phyloP scores from a whole-genome alignment of 2,888 invertebrate species.

The Falcaria lacertinaria region DNA sequence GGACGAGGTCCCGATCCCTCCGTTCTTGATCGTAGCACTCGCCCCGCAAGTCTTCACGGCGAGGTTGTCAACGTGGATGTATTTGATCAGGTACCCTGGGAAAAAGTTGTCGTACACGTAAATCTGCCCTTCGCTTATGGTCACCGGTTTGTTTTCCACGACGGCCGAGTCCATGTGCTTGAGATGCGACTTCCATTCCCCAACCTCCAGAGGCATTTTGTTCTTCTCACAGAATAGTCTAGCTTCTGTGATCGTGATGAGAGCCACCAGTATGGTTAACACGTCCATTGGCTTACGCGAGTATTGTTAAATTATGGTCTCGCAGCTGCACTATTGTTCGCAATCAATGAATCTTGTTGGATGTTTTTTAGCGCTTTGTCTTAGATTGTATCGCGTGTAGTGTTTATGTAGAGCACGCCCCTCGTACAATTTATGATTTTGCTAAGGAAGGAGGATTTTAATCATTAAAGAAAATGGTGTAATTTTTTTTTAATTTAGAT shows the following conservation, averaged over 20 bases:
- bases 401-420: too few species aligned
- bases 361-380: neutral
- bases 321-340: slow-evolving; percentile 13
- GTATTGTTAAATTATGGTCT: slow-evolving; percentile 12
- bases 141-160: slow-evolving; percentile 53
- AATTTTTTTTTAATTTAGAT: too few species aligned
- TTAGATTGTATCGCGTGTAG: neutral
- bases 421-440: too few species aligned
- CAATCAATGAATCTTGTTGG: slow-evolving; percentile 12
- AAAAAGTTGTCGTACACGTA: slow-evolving; percentile 66
- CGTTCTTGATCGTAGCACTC: slow-evolving; percentile 43
- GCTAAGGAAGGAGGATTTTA: too few species aligned
- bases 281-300: slow-evolving; percentile 29
- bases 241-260: slow-evolving; percentile 20
- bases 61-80: slow-evolving; percentile 61
- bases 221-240: slow-evolving; percentile 44
- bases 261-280: slow-evolving; percentile 16
- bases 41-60: slow-evolving; percentile 60
- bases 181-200: slow-evolving; percentile 44
- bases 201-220: slow-evolving; percentile 52
- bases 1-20: slow-evolving; percentile 46
- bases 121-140: slow-evolving; percentile 52
- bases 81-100: slow-evolving; percentile 50
- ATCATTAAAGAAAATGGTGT: too few species aligned
- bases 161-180: slow-evolving; percentile 55